Base-by-base conservation (phyloP, 2,888 invertebrate genomes). In the Allophyes oxyacanthae region DNA sequence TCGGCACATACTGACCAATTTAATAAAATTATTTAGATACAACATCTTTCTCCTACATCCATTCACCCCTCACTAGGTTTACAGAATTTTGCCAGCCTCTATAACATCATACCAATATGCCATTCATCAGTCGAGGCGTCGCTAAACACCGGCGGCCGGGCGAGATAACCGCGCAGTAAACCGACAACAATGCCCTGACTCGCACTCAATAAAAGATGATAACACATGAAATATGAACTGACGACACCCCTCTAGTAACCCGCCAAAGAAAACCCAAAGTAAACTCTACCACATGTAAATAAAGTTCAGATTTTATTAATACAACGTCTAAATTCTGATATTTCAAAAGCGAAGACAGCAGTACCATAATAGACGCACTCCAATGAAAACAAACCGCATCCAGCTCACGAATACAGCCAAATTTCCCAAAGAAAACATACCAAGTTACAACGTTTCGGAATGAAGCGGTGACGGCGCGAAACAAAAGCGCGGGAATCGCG, bases 161-260 rank as follows among this genome's bases (percentile, higher is more conserved):
- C 72, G 80, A 90, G 93, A 94, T 93, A 93, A 91, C 92, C 92
- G 83, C 78, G 81, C 89, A 81, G 88, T 92, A 92, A 92, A 93
- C 91, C 93, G 88, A 87, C 92, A 91, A 94, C 93, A 93, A 93
- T 91, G 82, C 92, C 86, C 87, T 84, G 61, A 72, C 92, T 92
- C 91, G 89, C 93, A 94, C 93, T 94, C 92, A 92, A 94, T 94
- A 94, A 94, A 94, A 92, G 92, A 94, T 93, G 93, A 94, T 94
- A 94, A 92, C 93, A 90, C 77, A 90, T 93, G 92, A 94, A 94
- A 92, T 94, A 93, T 93, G 93, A 92, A 93, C 92, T 90, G 87
- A 82, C 83, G 84, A 87, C 85, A 90, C 91, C 91, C 91, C 89
- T 87, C 87, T 75, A 72, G 78, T 54, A 69, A 57, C 64, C 38